Evolutionary conservation across 2,888 invertebrate species (phyloP).

Genomic region (Phytoseiulus persimilis): DNA sequence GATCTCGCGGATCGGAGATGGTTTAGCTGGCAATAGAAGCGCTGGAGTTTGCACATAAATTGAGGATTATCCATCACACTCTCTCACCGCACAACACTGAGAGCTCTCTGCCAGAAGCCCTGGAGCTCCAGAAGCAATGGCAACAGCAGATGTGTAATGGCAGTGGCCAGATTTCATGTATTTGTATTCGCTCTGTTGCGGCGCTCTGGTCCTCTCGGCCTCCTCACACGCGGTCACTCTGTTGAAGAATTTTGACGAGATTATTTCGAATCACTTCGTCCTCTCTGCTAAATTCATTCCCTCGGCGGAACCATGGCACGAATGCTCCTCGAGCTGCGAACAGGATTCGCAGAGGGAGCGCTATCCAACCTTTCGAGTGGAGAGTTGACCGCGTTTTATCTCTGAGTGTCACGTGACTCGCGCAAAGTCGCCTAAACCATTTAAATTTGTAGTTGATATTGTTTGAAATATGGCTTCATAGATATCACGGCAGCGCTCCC

Average conservation of each 20-base stretch:
- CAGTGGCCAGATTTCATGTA: not conserved
- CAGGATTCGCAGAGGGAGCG: not conserved
- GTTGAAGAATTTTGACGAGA: not conserved
- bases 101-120: not conserved
- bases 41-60: slow-evolving; percentile 37
- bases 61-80: slow-evolving; percentile 27
- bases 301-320: no score
- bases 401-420: not conserved
- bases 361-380: not conserved
- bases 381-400: not conserved
- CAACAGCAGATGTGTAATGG: not conserved
- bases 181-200: not conserved
- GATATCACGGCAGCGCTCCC: not conserved
- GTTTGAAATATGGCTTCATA: slow-evolving; percentile 18
- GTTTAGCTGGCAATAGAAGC: not conserved
- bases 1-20: not conserved
- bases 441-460: slow-evolving; percentile 38
- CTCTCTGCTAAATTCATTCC: not conserved
- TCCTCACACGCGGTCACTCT: not conserved
- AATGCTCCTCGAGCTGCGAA: not conserved
- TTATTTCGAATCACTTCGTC: not conserved
- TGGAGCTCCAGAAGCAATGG: not conserved
- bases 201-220: not conserved
- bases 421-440: slow-evolving; percentile 32
- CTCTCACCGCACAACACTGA: not conserved